phyloP scores from a whole-genome alignment of 37 sponge, comb jelly and placozoan genomes.

The Cliona cf. orientalis region DNA sequence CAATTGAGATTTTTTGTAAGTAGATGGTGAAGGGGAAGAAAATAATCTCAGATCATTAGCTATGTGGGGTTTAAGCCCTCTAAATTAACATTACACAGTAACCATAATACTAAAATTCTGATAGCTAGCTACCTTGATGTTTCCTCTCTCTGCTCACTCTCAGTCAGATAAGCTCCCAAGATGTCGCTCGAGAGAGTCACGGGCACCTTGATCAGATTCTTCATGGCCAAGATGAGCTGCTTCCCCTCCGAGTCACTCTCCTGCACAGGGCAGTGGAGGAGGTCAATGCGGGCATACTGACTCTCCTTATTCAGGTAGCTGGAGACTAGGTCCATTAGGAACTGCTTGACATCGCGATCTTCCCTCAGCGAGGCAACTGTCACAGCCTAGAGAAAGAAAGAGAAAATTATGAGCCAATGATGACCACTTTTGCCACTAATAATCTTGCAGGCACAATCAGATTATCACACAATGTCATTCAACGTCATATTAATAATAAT shows the following conservation, averaged over 20 bases:
- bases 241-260: constrained; percentile 23
- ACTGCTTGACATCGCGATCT: constrained; percentile 59
- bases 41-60: background rate
- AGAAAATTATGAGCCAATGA: too few species aligned
- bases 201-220: constrained; percentile 36
- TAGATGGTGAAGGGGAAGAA: too few species aligned
- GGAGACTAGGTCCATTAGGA: constrained; percentile 39
- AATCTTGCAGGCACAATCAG: too few species aligned
- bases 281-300: constrained; percentile 58
- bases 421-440: too few species aligned
- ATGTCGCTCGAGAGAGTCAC: constrained; percentile 59
- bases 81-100: too few species aligned
- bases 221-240: constrained; percentile 37
- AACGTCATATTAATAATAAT: too few species aligned
- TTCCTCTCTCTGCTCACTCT: background rate
- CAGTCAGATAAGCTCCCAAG: constrained; percentile 44
- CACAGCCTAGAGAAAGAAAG: constrained; percentile 58
- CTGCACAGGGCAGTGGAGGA: constrained; percentile 56
- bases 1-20: too few species aligned
- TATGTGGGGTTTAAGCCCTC: background rate
- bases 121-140: background rate
- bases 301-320: constrained; percentile 46
- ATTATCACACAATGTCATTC: too few species aligned
- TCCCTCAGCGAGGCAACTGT: constrained; percentile 39
- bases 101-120: background rate